Percentiles rank a stretch among this genome's conserved stretches.
Conservation (phyloP, 2,888 invertebrate species). For the Idaea aversata region DNA sequence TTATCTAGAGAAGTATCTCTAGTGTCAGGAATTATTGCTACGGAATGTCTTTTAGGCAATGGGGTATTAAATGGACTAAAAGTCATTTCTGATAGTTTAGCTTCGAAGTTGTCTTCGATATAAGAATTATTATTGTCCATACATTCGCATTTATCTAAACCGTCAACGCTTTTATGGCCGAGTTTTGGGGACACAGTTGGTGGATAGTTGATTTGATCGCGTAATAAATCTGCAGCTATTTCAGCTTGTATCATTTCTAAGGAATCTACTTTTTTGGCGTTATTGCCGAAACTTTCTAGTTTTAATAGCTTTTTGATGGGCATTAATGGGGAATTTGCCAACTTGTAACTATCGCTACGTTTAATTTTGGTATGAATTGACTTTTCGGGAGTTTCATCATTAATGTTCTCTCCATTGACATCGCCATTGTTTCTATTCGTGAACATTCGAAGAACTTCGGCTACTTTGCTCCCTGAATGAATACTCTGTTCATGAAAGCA, state of each 20-base stretch:
- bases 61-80: constrained; percentile 72
- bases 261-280: constrained; percentile 71
- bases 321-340: constrained; percentile 87
- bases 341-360: constrained; percentile 91
- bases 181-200: constrained; percentile 82
- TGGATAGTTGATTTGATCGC: constrained; percentile 86
- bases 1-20: constrained; percentile 67
- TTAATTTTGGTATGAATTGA: constrained; percentile 80
- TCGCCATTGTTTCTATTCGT: constrained; percentile 55
- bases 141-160: constrained; percentile 59
- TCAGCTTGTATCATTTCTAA: constrained; percentile 82
- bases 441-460: constrained; percentile 74
- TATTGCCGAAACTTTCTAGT: constrained; percentile 69
- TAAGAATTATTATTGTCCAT: constrained; percentile 46
- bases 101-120: constrained; percentile 59
- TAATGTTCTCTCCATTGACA: constrained; percentile 36
- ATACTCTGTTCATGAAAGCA: constrained; percentile 43
- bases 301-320: constrained; percentile 82
- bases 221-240: constrained; percentile 82
- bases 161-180: constrained; percentile 52
- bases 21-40: constrained; percentile 61
- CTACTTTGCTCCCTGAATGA: constrained; percentile 61
- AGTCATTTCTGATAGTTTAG: constrained; percentile 62
- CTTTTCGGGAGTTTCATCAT: constrained; percentile 44
- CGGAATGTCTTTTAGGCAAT: constrained; percentile 64